Evolutionary conservation across 2,113 vertebrate genomes (phyloP), one percentile per base, ranked within the genome.

Genomic region (Barbus barbus): DNA sequence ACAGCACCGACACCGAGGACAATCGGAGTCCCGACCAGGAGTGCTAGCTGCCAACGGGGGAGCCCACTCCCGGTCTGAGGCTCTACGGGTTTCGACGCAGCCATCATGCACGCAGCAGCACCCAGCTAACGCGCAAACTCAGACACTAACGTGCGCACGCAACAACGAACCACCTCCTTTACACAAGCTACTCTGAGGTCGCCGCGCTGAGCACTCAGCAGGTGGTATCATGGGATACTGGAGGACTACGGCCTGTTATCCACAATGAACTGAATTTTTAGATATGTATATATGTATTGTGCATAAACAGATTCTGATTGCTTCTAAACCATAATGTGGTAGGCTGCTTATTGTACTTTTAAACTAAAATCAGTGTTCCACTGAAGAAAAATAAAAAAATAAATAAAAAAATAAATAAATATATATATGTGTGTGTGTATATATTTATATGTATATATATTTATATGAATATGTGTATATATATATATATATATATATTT

Each of bases 11-110:
- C 96, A 3, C 97, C 97, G 14, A 98, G 88, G 46, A 97, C 91
- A 4, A 98, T 92, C 2, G 97, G 97, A 0, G 96, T 92, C 38
- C 97, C 97, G 82, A 98, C 91, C 2, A 96, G 87, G 86, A 98
- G 90, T 0, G 97, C 97, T 90, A 98, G 87, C 95, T 98, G 97
- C 97, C 97, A 98, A 85, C 96, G 96, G 65, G 96, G 94, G 9
- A 98, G 89, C 78, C 96, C 95, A 36, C 93, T 87, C 0, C 93
- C 89, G 28, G 93, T 89, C 74, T 94, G 90, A 81, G 96, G 95
- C 89, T 97, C 97, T 84, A 98, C 93, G 85, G 97, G 97, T 90
- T 98, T 98, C 63, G 97, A 98, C 87, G 97, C 96, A 86, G 97
- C 97, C 97, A 98, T 98, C 91, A 93, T 89, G 89, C 74, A 89